Evolutionary conservation across 2,113 vertebrate species (phyloP).

Genomic region (Gallinago undulata): DNA sequence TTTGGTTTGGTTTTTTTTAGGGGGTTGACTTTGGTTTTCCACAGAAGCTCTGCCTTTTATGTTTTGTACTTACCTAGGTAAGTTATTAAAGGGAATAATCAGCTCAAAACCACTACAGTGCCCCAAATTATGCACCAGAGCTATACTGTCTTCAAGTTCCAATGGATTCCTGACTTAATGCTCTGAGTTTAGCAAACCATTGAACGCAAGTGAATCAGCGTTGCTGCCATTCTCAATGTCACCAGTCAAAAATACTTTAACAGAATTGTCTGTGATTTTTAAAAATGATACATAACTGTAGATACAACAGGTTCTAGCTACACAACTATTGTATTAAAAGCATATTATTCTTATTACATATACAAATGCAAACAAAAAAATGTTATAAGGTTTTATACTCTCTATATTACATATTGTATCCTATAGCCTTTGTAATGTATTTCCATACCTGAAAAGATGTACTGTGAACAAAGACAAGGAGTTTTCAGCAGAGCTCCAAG

Average conservation of each 20-base stretch:
- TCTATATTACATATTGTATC: background rate
- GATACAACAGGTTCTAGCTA: background rate
- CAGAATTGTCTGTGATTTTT: background rate
- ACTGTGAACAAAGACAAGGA: background rate
- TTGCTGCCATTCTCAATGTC: background rate
- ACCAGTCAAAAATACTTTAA: background rate
- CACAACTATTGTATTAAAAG: background rate
- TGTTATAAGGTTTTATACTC: accelerated
- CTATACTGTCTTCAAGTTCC: background rate
- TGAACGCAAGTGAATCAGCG: background rate
- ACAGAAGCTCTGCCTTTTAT: background rate
- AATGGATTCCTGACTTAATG: background rate
- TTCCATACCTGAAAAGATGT: background rate
- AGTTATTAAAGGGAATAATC: background rate
- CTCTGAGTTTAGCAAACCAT: background rate
- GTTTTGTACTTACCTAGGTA: background rate
- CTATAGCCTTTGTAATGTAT: background rate
- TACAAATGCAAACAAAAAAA: background rate
- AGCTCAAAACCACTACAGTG: background rate
- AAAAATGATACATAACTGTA: background rate
- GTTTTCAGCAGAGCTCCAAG: background rate
- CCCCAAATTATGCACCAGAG: background rate
- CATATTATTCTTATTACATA: background rate
- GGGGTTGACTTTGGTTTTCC: background rate
- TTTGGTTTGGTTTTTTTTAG: background rate